Evolutionary conservation across 2,888 invertebrate genomes (phyloP), one percentile per base, ranked within the genome.

Genomic region (Empis stercorea): DNA sequence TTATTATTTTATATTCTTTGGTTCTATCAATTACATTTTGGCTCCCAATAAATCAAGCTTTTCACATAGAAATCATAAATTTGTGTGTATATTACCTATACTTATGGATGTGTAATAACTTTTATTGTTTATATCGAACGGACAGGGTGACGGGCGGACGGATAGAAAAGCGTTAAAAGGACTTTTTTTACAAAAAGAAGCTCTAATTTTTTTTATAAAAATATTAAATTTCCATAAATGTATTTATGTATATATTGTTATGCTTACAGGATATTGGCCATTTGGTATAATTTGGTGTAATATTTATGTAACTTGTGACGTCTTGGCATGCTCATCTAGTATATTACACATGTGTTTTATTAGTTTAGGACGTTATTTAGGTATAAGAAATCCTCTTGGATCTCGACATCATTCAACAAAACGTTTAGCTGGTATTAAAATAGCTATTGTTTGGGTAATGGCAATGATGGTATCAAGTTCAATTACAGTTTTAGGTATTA

Each of bases 321-420:
- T 95, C 43, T 73, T 95, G 48, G 92, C 93, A 47, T 96, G 95
- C 65, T 94, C 94, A 0, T 87, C 93, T 7, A 91, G 91, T 65
- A 95, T 95, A 64, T 82, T 94, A 75, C 95, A 95, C 73, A 86
- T 95, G 79, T 93, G 94, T 61, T 87, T 86, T 66, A 87, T 89
- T 58, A 85, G 87, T 45, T 68, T 89, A 50, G 87, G 87, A 55
- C 76, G 94, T 53, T 94, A 87, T 69, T 72, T 92, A 58, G 92
- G 91, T 50, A 89, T 91, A 61, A 76, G 91, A 45, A 88, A 88
- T 66, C 95, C 95, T 0, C 71, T 95, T 63, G 85, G 83, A 61
- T 87, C 87, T 43, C 73, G 88, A 4, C 86, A 89, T 64, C 84
- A 83, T 60, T 84, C 85, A 47, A 89, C 91, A 5, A 87, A 86